Evolutionary conservation across 2,888 invertebrate genomes (phyloP), one percentile per base, ranked within the genome.

Genomic region (Drosophila mulleri): DNA sequence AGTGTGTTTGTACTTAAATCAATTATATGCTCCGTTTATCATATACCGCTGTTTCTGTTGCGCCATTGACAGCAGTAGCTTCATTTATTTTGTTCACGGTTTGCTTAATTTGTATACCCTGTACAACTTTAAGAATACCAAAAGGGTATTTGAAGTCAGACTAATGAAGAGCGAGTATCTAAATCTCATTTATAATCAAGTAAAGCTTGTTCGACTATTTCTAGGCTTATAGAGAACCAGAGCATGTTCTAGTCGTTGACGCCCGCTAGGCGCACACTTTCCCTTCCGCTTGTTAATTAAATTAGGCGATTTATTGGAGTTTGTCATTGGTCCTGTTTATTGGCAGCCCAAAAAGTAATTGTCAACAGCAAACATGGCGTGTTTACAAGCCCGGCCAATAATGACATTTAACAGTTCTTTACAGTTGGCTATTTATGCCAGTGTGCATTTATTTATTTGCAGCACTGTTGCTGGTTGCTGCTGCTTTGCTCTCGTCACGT

Each of bases 21-120:
- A 89, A 89, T 85, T 85, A 82, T 81, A 72, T 75, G 83, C 86
- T 73, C 68, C 52, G 72, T 63, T 88, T 83, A 57, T 56, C 72
- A 63, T 67, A 67, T 35, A 50, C 65, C 39, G 18, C 37, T 39
- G 20, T 39, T 53, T 47, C 47, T 18, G 50, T 48, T 45, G 35
- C 45, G 29, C 47, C 12, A 23, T 23, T 54, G 29, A 23, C 41
- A 67, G 42, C 45, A 42, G 18, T 14, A 26, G 54, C n/a, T 52
- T 44, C 41, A 52, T 48, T 63, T 53, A 41, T 61, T 63, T 61
- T 16, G 32, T 42, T 45, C 14, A 39, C 29, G 42, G 39, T 58
- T 62, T 50, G 29, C 11, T n/a, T 44, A 9, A 52, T 47, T 58
- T 60, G 48, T 20, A 41, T 54, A 41, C 54, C 41, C 39, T 54